Evolutionary conservation across 2,113 vertebrate genomes (phyloP).

Genomic region (Spizaetus ornatus): DNA sequence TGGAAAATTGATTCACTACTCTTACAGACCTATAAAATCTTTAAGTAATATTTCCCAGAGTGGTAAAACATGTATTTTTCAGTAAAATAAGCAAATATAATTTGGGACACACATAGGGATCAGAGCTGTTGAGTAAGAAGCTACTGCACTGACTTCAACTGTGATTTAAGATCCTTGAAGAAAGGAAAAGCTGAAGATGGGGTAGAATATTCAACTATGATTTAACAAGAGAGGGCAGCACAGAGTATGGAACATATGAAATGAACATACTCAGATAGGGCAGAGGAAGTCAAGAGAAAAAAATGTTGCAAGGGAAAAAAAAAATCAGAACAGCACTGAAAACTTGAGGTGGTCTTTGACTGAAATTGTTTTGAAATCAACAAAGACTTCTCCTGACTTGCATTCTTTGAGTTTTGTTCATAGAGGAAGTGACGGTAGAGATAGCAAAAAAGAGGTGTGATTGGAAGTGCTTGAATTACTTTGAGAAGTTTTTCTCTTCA

Average conservation of each 20-base stretch:
- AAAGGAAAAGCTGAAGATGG: background rate
- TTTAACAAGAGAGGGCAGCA: background rate
- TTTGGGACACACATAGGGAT: background rate
- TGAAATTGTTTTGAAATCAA: background rate
- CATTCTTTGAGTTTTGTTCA: background rate
- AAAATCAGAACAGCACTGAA: background rate
- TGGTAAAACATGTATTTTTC: background rate
- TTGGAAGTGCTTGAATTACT: background rate
- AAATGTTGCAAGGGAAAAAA: background rate
- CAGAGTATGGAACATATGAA: background rate
- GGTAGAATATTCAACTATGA: background rate
- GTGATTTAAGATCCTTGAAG: background rate
- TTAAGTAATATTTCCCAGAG: background rate
- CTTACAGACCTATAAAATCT: background rate
- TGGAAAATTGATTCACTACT: background rate
- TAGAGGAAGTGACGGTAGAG: background rate
- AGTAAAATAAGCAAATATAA: slow-evolving; percentile 15
- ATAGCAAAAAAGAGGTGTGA: background rate
- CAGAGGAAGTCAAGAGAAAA: background rate
- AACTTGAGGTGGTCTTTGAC: background rate
- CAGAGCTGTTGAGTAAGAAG: background rate
- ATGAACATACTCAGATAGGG: background rate
- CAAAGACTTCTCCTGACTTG: background rate
- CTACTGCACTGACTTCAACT: background rate
- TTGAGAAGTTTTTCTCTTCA: background rate